Percentiles rank a stretch among this genome's conserved stretches.
phyloP scores from a whole-genome alignment of 2,113 vertebrate genomes.

The Sinocyclocheilus anshuiensis region DNA sequence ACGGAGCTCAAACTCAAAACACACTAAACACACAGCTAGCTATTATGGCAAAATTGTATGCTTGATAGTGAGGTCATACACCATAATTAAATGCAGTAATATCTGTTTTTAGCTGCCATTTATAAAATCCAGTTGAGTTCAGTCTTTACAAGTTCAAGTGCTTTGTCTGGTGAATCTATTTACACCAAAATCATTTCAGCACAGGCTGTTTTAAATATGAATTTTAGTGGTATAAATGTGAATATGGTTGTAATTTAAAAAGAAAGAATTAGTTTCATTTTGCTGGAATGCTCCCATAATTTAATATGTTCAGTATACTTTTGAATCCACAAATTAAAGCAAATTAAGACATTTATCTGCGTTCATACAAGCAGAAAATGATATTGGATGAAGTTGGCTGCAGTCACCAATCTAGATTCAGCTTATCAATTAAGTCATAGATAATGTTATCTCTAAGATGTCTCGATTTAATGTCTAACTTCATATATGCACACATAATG shows the following conservation, averaged over 20 bases:
- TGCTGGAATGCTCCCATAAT: neutral
- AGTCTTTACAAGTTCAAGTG: neutral
- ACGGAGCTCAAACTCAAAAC: too few relatives aligned
- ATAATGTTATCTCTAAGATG: neutral
- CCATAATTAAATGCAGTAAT: neutral
- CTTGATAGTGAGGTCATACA: neutral
- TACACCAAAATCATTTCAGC: neutral
- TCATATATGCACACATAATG: neutral
- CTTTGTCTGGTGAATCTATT: neutral
- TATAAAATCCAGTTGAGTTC: neutral
- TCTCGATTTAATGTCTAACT: neutral
- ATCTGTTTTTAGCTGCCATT: neutral
- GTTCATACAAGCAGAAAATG: neutral
- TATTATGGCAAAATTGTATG: neutral
- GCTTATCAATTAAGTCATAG: neutral
- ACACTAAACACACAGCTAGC: too few relatives aligned
- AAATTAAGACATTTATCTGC: neutral
- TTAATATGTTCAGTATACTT: neutral
- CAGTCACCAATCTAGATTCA: neutral
- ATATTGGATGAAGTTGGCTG: neutral
- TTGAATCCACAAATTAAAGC: neutral
- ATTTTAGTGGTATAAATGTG: too few relatives aligned
- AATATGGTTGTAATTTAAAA: too few relatives aligned
- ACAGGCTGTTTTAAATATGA: neutral
- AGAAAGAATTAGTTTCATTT: neutral